Conservation (phyloP, 1,140 invertebrate genomes). For the Ceratosolen solmsi region DNA sequence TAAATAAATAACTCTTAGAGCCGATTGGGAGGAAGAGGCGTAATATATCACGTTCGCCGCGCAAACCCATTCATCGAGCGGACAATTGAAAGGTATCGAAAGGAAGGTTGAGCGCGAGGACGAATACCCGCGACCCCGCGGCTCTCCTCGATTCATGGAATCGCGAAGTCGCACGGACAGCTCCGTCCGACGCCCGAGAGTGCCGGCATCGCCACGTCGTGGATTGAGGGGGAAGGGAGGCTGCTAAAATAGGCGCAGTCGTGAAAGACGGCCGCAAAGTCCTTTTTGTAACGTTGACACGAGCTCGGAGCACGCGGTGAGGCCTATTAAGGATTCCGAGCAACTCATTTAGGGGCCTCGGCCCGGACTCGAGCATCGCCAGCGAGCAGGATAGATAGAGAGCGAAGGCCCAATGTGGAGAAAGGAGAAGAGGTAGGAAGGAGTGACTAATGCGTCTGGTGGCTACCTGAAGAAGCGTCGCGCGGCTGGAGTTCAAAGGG, state of each 20-base stretch:
- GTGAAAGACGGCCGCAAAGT: slow-evolving; percentile 37
- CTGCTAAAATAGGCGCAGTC: slow-evolving; percentile 1
- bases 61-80: no score
- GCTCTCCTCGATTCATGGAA: no score
- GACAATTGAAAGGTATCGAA: no score
- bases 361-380: not conserved
- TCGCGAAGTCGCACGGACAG: not conserved
- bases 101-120: no score
- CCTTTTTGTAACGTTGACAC: slow-evolving; percentile 66
- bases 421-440: slow-evolving; percentile 58
- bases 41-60: no score
- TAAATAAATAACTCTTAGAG: no score
- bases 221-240: not conserved
- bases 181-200: not conserved
- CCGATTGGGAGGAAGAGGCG: no score
- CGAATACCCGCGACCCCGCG: no score
- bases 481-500: slow-evolving; percentile 72
- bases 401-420: slow-evolving; percentile 25
- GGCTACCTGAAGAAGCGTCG: slow-evolving; percentile 72
- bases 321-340: slow-evolving; percentile 70
- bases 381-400: slow-evolving; percentile 47
- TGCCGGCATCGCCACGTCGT: no score
- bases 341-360: slow-evolving; percentile 71
- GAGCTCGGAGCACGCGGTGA: slow-evolving; percentile 60
- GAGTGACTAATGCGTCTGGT: slow-evolving; percentile 74